Evolutionary conservation across 2,797 vertebrate species (phyloP).

Genomic region (Steatocranus sp.): DNA sequence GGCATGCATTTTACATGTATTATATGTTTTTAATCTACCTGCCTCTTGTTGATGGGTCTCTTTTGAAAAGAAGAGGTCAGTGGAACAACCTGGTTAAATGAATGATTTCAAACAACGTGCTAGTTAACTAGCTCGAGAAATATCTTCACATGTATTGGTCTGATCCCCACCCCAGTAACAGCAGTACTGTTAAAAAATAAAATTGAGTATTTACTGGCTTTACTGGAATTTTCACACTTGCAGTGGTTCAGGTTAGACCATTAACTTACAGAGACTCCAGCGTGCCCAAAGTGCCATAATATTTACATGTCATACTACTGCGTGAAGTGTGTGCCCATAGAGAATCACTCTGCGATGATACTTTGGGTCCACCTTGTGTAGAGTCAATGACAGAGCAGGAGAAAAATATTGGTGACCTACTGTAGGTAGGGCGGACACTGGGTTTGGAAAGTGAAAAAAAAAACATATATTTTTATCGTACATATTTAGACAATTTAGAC

Average conservation of each 20-base stretch:
- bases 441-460: neutral
- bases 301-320: neutral
- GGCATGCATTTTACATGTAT: neutral
- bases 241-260: neutral
- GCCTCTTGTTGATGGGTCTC: neutral
- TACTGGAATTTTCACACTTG: neutral
- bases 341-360: neutral
- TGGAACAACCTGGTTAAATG: neutral
- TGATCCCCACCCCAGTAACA: neutral
- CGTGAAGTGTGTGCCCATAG: neutral
- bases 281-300: neutral
- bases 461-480: neutral
- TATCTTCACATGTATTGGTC: neutral
- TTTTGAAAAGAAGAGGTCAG: neutral
- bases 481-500: neutral
- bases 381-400: neutral
- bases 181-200: fast-evolving
- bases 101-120: neutral
- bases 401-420: neutral
- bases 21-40: neutral
- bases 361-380: neutral
- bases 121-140: neutral
- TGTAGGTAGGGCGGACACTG: neutral
- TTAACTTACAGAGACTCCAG: fast-evolving
- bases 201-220: neutral